Evolutionary conservation across 2,888 invertebrate species (phyloP), one percentile per base, ranked within the genome.

Genomic region (Cryptocheilus praepositus): DNA sequence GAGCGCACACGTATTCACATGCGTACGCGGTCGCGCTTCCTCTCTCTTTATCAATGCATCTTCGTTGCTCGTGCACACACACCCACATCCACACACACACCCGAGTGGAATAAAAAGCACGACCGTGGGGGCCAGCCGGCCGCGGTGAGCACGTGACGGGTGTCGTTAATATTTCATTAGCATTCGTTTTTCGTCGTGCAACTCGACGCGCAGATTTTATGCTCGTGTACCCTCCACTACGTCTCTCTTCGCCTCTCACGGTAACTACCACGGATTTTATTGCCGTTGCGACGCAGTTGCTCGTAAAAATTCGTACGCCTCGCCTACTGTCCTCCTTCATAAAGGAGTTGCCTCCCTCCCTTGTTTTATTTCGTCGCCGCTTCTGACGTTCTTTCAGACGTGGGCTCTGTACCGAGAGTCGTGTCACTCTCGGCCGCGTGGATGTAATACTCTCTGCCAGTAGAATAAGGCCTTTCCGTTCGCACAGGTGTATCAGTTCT

Each of bases 81-180:
- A n/a, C n/a, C n/a, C n/a, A n/a, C n/a, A n/a, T n/a, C n/a, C n/a
- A n/a, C n/a, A n/a, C n/a, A n/a, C n/a, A n/a, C n/a, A n/a, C n/a
- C n/a, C n/a, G 60, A 51, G 60, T 18, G 57, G n/a, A 21, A 57
- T 44, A 57, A 57, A 57, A 18, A 16, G 22, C 16, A 57, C 19
- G 57, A 19, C 13, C 57, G 45, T 36, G 59, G 51, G 70, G 57
- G 54, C 67, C 71, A 70, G 71, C 68, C 73, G 65, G 62, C 64
- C 61, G 66, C n/a, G n/a, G n/a, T 55, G 46, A 61, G 77, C 79
- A 80, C 82, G 81, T 84, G 81, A 80, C 81, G 81, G 76, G 82
- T 77, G 80, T 80, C 81, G 82, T 83, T 82, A 85, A 85, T 85
- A 84, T 85, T 85, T 82, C 82, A 85, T 85, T 84, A 84, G 81